phyloP scores from a whole-genome alignment of 2,113 vertebrate species.

The Pteruthius melanotis region DNA sequence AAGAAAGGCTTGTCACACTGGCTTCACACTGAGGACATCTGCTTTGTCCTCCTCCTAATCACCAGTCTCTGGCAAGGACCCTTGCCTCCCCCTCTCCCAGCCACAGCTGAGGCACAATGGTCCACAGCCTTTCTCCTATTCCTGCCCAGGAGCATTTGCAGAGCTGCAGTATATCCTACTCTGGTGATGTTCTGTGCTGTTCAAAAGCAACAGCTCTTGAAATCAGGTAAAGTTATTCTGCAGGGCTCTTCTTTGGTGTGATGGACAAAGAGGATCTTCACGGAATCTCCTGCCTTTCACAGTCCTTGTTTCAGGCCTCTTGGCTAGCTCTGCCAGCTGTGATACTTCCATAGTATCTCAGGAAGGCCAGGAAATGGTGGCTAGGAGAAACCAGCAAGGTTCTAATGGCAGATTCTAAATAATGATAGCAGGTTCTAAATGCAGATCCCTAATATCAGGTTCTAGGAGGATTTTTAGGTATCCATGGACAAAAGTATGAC shows the following conservation, averaged over 20 bases:
- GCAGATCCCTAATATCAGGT: not conserved
- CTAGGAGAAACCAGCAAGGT: not conserved
- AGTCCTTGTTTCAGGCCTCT: not conserved
- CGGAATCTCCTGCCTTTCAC: not conserved
- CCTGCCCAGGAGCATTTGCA: not conserved
- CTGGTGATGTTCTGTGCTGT: not conserved
- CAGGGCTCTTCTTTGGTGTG: accelerated
- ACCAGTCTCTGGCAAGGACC: not conserved
- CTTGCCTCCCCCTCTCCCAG: not conserved
- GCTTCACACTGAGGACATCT: slow-evolving; percentile 11
- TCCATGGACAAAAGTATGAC: not conserved
- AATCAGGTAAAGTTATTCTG: not conserved
- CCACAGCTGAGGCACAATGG: not conserved
- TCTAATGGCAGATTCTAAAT: not conserved
- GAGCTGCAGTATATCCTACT: not conserved
- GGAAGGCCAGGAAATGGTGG: not conserved
- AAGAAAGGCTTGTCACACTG: not conserved
- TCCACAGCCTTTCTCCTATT: not conserved
- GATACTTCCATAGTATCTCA: not conserved
- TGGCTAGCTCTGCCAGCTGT: not conserved
- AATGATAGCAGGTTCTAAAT: not conserved
- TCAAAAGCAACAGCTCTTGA: not conserved
- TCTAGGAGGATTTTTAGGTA: not conserved
- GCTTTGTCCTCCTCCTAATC: not conserved
- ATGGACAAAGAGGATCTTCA: not conserved